These are phyloP conservation scores for Malurus alboscapulatus DNA, from an alignment of 2,113 vertebrate genomes.

Conservation along the genomic window DNA sequence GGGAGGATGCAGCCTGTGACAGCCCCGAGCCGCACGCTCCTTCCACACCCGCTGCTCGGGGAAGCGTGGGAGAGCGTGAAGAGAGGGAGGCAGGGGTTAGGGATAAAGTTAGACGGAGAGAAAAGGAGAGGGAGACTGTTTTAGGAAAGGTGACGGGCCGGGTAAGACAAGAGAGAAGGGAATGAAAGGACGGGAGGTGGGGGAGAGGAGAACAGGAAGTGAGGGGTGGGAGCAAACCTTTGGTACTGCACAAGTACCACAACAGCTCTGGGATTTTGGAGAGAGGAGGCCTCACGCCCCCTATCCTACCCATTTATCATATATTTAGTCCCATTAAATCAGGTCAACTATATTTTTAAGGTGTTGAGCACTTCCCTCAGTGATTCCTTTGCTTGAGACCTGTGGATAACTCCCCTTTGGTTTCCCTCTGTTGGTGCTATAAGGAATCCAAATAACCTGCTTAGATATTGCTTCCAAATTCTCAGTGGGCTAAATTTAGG, in stretches of 20 bases:
- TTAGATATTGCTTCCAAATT: background rate
- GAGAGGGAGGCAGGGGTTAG: background rate
- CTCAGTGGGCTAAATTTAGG: background rate
- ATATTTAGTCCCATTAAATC: background rate
- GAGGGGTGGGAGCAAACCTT: background rate
- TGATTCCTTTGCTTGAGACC: background rate
- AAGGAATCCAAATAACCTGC: background rate
- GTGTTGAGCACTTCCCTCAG: background rate
- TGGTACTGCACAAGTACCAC: background rate
- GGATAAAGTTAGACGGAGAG: slow-evolving; percentile 2
- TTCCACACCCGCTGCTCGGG: background rate
- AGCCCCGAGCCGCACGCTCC: background rate
- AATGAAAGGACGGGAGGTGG: background rate
- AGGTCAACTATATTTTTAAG: background rate
- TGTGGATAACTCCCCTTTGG: background rate
- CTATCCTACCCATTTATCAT: background rate
- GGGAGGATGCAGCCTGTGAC: background rate
- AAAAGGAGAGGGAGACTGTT: background rate
- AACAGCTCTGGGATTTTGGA: background rate
- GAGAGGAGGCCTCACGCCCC: background rate
- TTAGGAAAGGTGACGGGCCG: background rate
- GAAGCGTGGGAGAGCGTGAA: slow-evolving; percentile 25
- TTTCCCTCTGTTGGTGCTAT: background rate
- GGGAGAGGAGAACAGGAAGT: background rate
- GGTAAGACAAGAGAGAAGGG: background rate